Evolutionary conservation across 2,888 invertebrate species (phyloP).

Genomic region (Phorcus lineatus): DNA sequence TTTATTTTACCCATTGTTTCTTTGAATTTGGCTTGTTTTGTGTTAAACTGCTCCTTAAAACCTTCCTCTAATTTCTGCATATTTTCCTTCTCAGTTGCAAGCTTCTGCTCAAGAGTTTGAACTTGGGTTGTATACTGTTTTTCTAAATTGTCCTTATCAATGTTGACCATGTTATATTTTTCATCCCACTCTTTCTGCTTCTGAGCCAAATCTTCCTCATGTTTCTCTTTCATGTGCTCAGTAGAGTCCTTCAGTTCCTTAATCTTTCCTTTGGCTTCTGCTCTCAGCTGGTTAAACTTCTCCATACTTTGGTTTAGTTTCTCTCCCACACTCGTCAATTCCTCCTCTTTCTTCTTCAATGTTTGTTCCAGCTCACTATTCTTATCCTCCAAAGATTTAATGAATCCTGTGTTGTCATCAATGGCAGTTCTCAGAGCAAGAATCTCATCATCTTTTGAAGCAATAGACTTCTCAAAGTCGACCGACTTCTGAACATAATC

Average conservation of each 20-base stretch:
- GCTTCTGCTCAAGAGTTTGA: conserved; percentile 41
- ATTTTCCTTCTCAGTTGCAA: conserved; percentile 44
- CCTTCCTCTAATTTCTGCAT: conserved; percentile 45
- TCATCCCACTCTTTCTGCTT: conserved; percentile 37
- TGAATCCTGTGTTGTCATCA: conserved; percentile 39
- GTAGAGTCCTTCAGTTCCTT: conserved; percentile 55
- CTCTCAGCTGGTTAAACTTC: conserved; percentile 53
- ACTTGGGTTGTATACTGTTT: conserved; percentile 34
- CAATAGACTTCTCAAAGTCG: conserved; percentile 30
- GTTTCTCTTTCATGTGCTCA: conserved; percentile 42
- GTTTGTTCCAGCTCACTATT: conserved; percentile 45
- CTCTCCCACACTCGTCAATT: conserved; percentile 38
- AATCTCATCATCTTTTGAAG: conserved; percentile 52
- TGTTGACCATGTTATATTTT: conserved; percentile 17
- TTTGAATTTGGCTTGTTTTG: conserved; percentile 64
- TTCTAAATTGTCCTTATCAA: conserved; percentile 15
- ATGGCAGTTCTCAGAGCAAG: conserved; percentile 45
- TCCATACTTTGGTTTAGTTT: conserved; percentile 39
- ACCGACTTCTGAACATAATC: conserved; percentile 36
- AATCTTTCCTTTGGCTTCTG: conserved; percentile 57
- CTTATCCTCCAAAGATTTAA: conserved; percentile 39
- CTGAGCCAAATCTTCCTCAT: conserved; percentile 30
- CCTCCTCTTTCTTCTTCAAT: conserved; percentile 46
- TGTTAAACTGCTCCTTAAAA: conserved; percentile 61
- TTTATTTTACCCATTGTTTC: conserved; percentile 63